Conservation (phyloP, 2,113 vertebrate genomes). For the Rhinolophus sinicus region DNA sequence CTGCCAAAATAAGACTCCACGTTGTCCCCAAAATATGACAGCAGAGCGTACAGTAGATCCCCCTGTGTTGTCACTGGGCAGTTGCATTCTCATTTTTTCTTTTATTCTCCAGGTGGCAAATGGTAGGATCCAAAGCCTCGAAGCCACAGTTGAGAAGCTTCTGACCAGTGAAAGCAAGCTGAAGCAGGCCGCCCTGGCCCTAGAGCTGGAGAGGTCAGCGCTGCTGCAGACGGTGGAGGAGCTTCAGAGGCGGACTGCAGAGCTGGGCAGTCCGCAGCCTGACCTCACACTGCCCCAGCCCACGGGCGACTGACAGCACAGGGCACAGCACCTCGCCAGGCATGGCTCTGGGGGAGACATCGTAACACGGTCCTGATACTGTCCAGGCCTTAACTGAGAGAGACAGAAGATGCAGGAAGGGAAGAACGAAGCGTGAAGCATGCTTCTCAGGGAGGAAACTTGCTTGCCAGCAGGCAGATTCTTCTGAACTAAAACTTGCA, state of each 20-base stretch:
- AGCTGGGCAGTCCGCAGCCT: neutral
- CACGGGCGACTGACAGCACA: slow-evolving; percentile 71
- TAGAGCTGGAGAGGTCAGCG: slow-evolving; percentile 90
- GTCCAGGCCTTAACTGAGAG: slow-evolving; percentile 73
- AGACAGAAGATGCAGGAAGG: neutral
- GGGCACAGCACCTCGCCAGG: neutral
- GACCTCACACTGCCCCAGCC: neutral
- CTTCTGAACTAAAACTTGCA: slow-evolving; percentile 46
- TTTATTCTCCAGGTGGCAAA: slow-evolving; percentile 89
- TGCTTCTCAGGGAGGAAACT: slow-evolving; percentile 72
- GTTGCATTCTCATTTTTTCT: neutral
- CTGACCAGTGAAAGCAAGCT: slow-evolving; percentile 88
- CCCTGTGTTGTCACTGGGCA: neutral
- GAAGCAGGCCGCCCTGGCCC: slow-evolving; percentile 86
- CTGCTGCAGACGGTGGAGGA: slow-evolving; percentile 87
- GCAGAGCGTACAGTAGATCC: rapidly evolving
- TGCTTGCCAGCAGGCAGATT: slow-evolving; percentile 46
- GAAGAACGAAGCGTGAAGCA: neutral
- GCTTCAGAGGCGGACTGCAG: slow-evolving; percentile 81
- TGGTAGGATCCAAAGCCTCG: slow-evolving; percentile 91
- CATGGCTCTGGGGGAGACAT: neutral
- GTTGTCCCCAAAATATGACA: neutral
- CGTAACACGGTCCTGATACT: neutral
- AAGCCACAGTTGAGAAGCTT: slow-evolving; percentile 89
- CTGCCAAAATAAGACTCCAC: neutral